A percentile compares a stretch with the other conserved stretches of the same genome.
Evolutionary conservation across 2,113 vertebrate species (phyloP).

Genomic region (Ammospiza caudacuta): DNA sequence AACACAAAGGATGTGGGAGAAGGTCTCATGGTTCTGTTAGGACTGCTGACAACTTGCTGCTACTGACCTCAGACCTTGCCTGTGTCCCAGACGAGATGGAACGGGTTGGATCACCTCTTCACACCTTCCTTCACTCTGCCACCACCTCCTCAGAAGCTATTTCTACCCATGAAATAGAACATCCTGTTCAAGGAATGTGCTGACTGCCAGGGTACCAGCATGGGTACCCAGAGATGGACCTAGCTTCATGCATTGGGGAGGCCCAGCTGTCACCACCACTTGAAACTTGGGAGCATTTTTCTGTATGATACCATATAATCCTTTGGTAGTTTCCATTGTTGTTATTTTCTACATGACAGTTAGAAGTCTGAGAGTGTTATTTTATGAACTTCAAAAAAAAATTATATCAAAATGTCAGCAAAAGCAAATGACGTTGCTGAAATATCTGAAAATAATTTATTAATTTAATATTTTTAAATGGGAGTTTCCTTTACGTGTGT

Average conservation of each 20-base stretch:
- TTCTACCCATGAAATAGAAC: background rate
- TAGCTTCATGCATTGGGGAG: background rate
- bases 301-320: conserved; percentile 3
- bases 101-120: background rate
- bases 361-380: conserved; percentile 48
- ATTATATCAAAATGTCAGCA: conserved; percentile 50
- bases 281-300: conserved; percentile 30
- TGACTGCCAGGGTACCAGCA: background rate
- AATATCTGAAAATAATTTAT: conserved; percentile 77
- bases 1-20: background rate
- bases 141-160: background rate
- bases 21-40: conserved; percentile 1
- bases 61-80: conserved; percentile 34
- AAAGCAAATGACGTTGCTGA: conserved; percentile 53
- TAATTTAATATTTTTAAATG: conserved; percentile 65
- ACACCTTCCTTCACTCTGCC: background rate
- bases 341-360: conserved; percentile 52
- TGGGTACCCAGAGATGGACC: background rate
- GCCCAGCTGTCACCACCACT: background rate
- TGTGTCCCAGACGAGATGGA: background rate
- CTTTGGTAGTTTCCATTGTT: conserved; percentile 35
- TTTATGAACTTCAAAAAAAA: conserved; percentile 47
- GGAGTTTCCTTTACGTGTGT: conserved; percentile 48
- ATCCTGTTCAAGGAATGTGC: background rate
- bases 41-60: conserved; percentile 60